A percentile compares a stretch with the other conserved stretches of the same genome.
These are phyloP conservation scores for Nyctibius bracteatus DNA, from an alignment of 2,113 vertebrate species.

Conservation along the genomic window DNA sequence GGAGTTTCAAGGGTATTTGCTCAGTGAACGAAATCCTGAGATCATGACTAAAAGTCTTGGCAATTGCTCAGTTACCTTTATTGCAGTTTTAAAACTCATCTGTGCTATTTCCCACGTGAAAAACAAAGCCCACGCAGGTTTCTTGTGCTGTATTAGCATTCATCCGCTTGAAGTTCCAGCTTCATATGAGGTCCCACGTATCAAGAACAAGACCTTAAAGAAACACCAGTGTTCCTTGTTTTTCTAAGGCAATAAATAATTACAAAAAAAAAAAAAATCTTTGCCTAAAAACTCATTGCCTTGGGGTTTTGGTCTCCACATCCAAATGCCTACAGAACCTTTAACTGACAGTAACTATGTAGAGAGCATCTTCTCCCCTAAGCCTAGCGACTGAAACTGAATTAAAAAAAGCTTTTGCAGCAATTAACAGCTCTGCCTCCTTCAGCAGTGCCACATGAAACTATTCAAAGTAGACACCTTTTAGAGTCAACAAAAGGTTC, in stretches of 20 bases:
- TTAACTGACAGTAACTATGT: background rate
- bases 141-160: background rate
- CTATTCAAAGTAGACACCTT: background rate
- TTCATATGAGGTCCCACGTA: background rate
- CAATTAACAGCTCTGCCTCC: background rate
- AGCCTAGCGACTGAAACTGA: background rate
- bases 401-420: background rate
- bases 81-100: slow-evolving; percentile 14
- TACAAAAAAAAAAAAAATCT: background rate
- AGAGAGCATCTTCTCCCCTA: background rate
- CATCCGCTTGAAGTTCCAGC: background rate
- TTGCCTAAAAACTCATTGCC: background rate
- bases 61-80: slow-evolving; percentile 17
- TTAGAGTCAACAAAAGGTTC: background rate
- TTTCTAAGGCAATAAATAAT: background rate
- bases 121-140: slow-evolving; percentile 21
- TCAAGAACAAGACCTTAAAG: background rate
- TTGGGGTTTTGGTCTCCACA: background rate
- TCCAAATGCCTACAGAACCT: background rate
- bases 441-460: background rate
- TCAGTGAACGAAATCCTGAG: background rate
- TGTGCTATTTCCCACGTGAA: slow-evolving; percentile 5
- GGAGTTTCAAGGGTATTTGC: slow-evolving; percentile 36
- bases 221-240: background rate
- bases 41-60: slow-evolving; percentile 21